A percentile compares a stretch with the other conserved stretches of the same genome.
Evolutionary conservation across 1,140 invertebrate genomes (phyloP).

Genomic region (Protaetia brevitarsis): DNA sequence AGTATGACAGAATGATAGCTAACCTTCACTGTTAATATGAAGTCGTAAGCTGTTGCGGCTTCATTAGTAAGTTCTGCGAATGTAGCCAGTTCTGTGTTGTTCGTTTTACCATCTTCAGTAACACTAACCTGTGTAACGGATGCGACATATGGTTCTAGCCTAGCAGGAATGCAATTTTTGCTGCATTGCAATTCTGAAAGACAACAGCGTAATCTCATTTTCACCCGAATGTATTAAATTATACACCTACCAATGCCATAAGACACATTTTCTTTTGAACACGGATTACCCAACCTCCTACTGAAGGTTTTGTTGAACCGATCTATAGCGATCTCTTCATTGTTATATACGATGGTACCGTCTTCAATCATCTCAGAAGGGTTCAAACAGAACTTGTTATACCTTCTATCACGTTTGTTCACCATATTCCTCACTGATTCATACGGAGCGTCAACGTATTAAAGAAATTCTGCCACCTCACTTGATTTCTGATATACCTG

Average conservation of each 20-base stretch:
- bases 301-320: constrained; percentile 19
- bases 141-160: constrained; percentile 7
- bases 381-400: constrained; percentile 16
- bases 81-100: neutral
- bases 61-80: neutral
- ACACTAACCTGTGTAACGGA: neutral
- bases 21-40: constrained; percentile 14
- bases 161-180: neutral
- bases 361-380: neutral
- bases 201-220: neutral
- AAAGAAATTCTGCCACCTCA: constrained; percentile 20
- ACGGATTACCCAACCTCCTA: constrained; percentile 16
- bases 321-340: neutral
- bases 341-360: neutral
- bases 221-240: neutral
- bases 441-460: neutral
- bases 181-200: constrained; percentile 19
- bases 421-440: neutral
- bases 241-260: constrained; percentile 9
- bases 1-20: neutral
- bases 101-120: neutral
- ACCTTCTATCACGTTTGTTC: neutral
- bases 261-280: neutral
- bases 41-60: neutral
- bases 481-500: constrained; percentile 1